Evolutionary conservation across 2,113 vertebrate genomes (phyloP), one percentile per base, ranked within the genome.

Genomic region (Coryphaenoides rupestris): DNA sequence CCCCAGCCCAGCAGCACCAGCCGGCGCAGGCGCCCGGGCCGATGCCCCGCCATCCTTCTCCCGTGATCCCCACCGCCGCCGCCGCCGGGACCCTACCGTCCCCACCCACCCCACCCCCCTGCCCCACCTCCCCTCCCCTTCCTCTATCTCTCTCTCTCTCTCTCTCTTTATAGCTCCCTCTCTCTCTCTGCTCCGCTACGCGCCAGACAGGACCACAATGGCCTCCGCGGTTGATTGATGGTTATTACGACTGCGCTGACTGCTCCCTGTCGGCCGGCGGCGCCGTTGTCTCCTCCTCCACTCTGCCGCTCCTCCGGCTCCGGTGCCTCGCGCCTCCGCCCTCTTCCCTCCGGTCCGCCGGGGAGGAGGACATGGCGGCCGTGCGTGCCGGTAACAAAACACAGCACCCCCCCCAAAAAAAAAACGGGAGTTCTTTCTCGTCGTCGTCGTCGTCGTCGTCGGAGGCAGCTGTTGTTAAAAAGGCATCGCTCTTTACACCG

Each of bases 11-110:
- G 65, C 70, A 87, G 76, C 6, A 82, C 63, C 14, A 82, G 81
- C 60, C 78, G 74, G 61, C 79, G 75, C 62, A 66, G 74, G 62
- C 82, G 78, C 19, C 70, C 63, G 55, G 83, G 78, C 85, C 77
- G 80, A 73, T 86, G 82, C 74, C 75, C 83, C 68, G 75, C 82
- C 89, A 90, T 91, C 70, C 75, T 90, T 63, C 75, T 70, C 73
- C 65, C 68, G 26, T 73, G 55, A 58, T 58, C 63, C 83, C 7
- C 6, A 40, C 33, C 33, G n/a, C n/a, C n/a, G n/a, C n/a, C n/a
- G n/a, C n/a, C n/a, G n/a, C 40, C 5, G 40, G 40, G 40, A 45
- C 68, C 78, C 74, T 67, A 63, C 73, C 64, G 68, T 72, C 73
- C 70, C 69, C 68, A 74, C 58, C 74, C 60, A 58, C 62, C 70